Conservation (phyloP, 2,113 vertebrate species). For the Orcinus orca region DNA sequence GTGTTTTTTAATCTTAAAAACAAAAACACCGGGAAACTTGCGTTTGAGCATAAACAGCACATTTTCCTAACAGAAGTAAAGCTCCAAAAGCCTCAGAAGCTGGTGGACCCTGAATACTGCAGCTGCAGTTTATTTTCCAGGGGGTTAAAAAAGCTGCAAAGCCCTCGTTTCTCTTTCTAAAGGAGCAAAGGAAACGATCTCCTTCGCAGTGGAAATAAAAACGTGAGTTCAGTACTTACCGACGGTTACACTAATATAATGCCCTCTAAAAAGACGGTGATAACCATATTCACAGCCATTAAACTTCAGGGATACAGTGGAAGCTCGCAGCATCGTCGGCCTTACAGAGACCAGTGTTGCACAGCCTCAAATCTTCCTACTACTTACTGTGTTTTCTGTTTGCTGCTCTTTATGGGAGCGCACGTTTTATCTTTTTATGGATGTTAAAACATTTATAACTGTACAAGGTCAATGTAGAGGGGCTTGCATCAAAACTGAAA, state of each 20-base stretch:
- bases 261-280: slow-evolving; percentile 52
- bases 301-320: slow-evolving; percentile 28
- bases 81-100: background rate
- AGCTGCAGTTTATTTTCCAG: background rate
- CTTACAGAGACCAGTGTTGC: background rate
- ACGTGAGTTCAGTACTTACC: slow-evolving; percentile 40
- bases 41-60: background rate
- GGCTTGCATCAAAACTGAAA: slow-evolving; percentile 57
- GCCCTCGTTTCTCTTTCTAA: slow-evolving; percentile 1
- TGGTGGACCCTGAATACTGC: background rate
- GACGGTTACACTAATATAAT: slow-evolving; percentile 60
- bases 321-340: background rate
- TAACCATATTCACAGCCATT: slow-evolving; percentile 25
- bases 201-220: slow-evolving; percentile 60
- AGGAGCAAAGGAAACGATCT: slow-evolving; percentile 37
- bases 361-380: slow-evolving; percentile 26
- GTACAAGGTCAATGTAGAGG: slow-evolving; percentile 71
- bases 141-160: slow-evolving; percentile 39
- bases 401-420: slow-evolving; percentile 54
- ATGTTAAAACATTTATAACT: slow-evolving; percentile 76
- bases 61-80: slow-evolving; percentile 47
- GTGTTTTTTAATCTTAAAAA: slow-evolving; percentile 62
- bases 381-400: slow-evolving; percentile 57
- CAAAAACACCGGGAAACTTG: slow-evolving; percentile 51
- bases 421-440: slow-evolving; percentile 66